Conservation (phyloP, 2,797 vertebrate species). For the Thunnus albacares region DNA sequence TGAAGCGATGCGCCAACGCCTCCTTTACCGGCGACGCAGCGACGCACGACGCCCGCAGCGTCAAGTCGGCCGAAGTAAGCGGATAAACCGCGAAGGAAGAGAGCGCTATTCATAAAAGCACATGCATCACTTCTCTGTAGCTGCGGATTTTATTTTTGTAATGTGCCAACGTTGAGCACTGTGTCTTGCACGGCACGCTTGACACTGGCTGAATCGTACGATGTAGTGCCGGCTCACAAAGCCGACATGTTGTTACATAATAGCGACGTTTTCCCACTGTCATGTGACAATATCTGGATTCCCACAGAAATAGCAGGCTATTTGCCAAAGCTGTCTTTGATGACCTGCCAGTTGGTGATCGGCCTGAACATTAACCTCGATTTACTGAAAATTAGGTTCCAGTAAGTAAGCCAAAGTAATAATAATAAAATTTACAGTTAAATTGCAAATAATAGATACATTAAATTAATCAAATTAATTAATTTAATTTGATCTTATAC, state of each 20-base stretch:
- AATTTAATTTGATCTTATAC: too few relatives aligned
- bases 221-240: constrained; percentile 53
- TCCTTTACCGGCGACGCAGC: constrained; percentile 75
- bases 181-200: fast-evolving
- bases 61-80: constrained; percentile 42
- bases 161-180: fast-evolving
- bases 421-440: too few relatives aligned
- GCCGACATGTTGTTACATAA: constrained; percentile 79
- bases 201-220: constrained; percentile 64
- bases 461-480: too few relatives aligned
- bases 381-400: background rate
- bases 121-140: fast-evolving
- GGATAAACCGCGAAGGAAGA: background rate
- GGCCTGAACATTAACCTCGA: background rate
- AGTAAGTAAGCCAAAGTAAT: background rate
- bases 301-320: constrained; percentile 22
- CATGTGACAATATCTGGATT: constrained; percentile 73
- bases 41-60: constrained; percentile 48
- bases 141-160: constrained; percentile 64
- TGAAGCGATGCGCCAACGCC: constrained; percentile 77
- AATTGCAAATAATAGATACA: too few relatives aligned
- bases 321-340: constrained; percentile 16
- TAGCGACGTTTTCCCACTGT: constrained; percentile 49
- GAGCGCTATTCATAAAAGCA: fast-evolving
- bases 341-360: background rate